Percentiles rank a stretch among this genome's conserved stretches.
phyloP scores from a whole-genome alignment of 2,888 invertebrate species.

The Copidosoma aretas region DNA sequence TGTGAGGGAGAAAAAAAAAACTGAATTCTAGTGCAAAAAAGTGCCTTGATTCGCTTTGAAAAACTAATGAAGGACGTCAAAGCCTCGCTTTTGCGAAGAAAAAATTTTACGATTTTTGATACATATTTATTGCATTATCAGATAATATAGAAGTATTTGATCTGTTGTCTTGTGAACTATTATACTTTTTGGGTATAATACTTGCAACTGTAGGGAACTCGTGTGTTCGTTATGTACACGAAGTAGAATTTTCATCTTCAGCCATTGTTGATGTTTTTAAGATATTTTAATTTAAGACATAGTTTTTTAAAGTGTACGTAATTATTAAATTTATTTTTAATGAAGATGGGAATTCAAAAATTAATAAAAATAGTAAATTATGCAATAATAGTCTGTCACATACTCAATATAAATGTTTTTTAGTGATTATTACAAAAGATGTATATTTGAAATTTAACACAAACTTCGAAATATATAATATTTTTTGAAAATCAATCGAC shows the following conservation, averaged over 20 bases:
- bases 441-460: too few relatives aligned
- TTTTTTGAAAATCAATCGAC: background rate
- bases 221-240: background rate
- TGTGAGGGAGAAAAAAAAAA: slow-evolving; percentile 42
- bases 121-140: slow-evolving; percentile 35
- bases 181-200: slow-evolving; percentile 34
- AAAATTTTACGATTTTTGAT: slow-evolving; percentile 27
- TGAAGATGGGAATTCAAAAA: slow-evolving; percentile 21
- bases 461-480: background rate
- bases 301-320: slow-evolving; percentile 1
- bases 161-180: slow-evolving; percentile 23
- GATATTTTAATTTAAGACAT: slow-evolving; percentile 8
- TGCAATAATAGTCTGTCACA: slow-evolving; percentile 22
- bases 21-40: slow-evolving; percentile 26
- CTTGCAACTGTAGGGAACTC: slow-evolving; percentile 12
- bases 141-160: slow-evolving; percentile 34
- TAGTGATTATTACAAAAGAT: background rate
- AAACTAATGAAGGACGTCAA: slow-evolving; percentile 17
- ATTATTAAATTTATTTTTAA: slow-evolving; percentile 4
- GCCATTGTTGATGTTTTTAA: slow-evolving; percentile 2
- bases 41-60: slow-evolving; percentile 10
- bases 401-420: slow-evolving; percentile 26
- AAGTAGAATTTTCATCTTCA: slow-evolving; percentile 28
- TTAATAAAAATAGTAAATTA: slow-evolving; percentile 9
- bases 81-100: slow-evolving; percentile 14